Evolutionary conservation across 53 echinoderm and acorn worm genomes (phyloP), one percentile per base, ranked within the genome.

Genomic region (Holothuria leucospilota): DNA sequence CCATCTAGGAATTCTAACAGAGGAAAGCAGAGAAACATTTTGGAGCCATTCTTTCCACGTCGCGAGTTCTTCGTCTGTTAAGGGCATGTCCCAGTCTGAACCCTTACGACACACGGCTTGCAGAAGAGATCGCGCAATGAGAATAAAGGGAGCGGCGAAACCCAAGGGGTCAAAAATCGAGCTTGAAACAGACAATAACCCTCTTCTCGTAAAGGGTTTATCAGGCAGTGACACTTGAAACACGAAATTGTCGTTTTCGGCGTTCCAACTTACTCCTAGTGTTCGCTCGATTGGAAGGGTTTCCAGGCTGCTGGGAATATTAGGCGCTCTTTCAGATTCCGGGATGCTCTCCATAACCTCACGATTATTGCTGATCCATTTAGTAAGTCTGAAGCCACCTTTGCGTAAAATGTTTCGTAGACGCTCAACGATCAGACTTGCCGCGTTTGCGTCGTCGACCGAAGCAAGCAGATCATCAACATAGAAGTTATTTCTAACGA

Each of bases 121-220:
- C 23, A 92, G 77, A 23, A 92, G 80, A 52, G 87, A 78, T 46
- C 89, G 87, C 3, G 94, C 94, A 13, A 70, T 82, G 51, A 92
- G 28, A 18, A 87, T 66, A 46, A 89, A 89, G 70, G 60, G 91
- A 87, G 28, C 85, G 87, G 18, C 59, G 87, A 81, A 94, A 78
- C 51, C 90, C 92, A 8, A 90, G 23, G 91, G 90, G 28, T 94
- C 94, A 86, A 89, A 91, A 27, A 94, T 59, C 6, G 92, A 92
- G 42, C 92, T 92, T 24, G 81, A 74, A 0, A 86, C 78, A 2
- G 94, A 89, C 46, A 91, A 81, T 29, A 94, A 86, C 38, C 92
- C 92, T 77, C 92, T 64, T 83, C 92, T 90, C 16, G 90, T 95
- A 12, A 82, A 66, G 27, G 90, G 80, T 77, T 85, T 71, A 12